These are phyloP conservation scores for Silurus aristotelis DNA, from an alignment of 2,797 vertebrate species.

Conservation along the genomic window DNA sequence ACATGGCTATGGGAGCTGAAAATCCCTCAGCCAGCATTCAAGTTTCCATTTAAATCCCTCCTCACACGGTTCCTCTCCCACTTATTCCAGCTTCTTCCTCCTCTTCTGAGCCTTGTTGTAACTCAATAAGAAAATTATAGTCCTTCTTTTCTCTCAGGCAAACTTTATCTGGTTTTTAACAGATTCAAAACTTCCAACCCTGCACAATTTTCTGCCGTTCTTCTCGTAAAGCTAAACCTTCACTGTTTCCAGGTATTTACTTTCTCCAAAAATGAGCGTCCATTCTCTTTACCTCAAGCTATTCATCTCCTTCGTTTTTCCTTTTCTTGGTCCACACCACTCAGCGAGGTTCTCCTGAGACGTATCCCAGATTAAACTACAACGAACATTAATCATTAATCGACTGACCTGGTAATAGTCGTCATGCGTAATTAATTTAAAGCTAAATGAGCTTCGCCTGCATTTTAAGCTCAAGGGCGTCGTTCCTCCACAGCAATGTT, in stretches of 20 bases:
- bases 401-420: conserved; percentile 71
- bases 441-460: conserved; percentile 44
- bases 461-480: conserved; percentile 14
- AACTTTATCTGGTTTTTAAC: background rate
- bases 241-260: background rate
- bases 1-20: background rate
- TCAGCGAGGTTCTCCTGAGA: conserved; percentile 60
- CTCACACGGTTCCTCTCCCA: background rate
- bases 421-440: conserved; percentile 64
- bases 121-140: background rate
- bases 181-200: background rate
- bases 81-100: background rate
- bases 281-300: background rate
- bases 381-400: conserved; percentile 78
- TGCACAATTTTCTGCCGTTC: background rate
- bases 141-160: background rate
- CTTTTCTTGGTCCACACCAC: background rate
- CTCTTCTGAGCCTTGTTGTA: background rate
- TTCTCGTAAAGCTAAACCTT: background rate
- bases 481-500: too few species aligned
- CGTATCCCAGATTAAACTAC: conserved; percentile 75
- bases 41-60: background rate
- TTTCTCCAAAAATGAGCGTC: background rate
- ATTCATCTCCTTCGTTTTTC: background rate
- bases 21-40: background rate